These are phyloP conservation scores for Trissolcus brochymenae DNA, from an alignment of 2,888 invertebrate species.

Conservation along the genomic window DNA sequence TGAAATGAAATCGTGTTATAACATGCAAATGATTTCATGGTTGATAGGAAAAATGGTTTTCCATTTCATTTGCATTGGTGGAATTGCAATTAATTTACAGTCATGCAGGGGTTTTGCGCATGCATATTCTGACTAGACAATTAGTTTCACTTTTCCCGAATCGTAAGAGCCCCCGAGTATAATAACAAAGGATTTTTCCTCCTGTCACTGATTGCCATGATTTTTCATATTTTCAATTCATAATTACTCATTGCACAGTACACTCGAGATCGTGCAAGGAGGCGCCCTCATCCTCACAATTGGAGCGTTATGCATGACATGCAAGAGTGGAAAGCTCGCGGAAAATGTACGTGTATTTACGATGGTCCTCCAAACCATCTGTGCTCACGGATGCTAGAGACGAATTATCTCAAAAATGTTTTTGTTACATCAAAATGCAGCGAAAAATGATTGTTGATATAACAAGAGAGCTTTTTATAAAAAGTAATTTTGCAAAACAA, in stretches of 20 bases:
- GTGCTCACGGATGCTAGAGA: slow-evolving; percentile 14
- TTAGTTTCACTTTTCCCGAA: slow-evolving; percentile 23
- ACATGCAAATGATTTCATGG: no score
- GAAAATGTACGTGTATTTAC: slow-evolving; percentile 32
- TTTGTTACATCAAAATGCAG: background rate
- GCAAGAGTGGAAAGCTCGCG: slow-evolving; percentile 38
- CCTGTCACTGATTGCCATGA: slow-evolving; percentile 21
- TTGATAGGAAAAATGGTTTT: no score
- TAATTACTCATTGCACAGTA: slow-evolving; percentile 27
- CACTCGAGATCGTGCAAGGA: slow-evolving; percentile 26
- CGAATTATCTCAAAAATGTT: slow-evolving; percentile 27
- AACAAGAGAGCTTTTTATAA: background rate
- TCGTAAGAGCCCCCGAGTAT: slow-evolving; percentile 1
- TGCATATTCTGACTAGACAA: background rate
- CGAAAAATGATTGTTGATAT: slow-evolving; percentile 1
- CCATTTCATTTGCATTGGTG: no score
- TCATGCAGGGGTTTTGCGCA: no score
- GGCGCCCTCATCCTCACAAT: slow-evolving; percentile 29
- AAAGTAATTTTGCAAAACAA: background rate
- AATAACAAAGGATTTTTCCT: slow-evolving; percentile 21
- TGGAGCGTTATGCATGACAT: slow-evolving; percentile 40
- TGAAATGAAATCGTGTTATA: no score
- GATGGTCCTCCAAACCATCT: slow-evolving; percentile 30
- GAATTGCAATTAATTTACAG: no score
- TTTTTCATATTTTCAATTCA: slow-evolving; percentile 45